phyloP scores from a whole-genome alignment of 2,797 vertebrate species.

The Sebastes taczanowskii region DNA sequence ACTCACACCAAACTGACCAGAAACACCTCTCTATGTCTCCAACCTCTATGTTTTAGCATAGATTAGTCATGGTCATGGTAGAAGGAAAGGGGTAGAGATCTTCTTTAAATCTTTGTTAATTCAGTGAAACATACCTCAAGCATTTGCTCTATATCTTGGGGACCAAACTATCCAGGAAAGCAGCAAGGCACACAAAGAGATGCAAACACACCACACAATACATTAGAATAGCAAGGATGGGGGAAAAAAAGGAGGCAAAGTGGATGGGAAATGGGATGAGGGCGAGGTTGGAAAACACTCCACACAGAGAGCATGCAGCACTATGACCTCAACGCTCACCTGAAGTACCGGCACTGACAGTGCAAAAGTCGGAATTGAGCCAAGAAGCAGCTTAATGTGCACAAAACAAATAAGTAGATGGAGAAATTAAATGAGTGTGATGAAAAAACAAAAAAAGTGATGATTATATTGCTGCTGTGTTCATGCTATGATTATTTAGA shows the following conservation, averaged over 20 bases:
- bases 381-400: conserved; percentile 80
- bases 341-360: conserved; percentile 85
- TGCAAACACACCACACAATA: conserved; percentile 76
- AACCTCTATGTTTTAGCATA: conserved; percentile 5
- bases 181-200: conserved; percentile 79
- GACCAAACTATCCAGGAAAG: conserved; percentile 86
- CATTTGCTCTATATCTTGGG: conserved; percentile 87
- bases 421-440: conserved; percentile 63
- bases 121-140: conserved; percentile 83
- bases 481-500: conserved; percentile 29
- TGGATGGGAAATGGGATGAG: conserved; percentile 36
- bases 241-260: background rate
- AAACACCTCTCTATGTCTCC: background rate
- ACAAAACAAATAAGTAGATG: conserved; percentile 67
- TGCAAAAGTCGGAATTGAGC: conserved; percentile 88
- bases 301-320: conserved; percentile 57
- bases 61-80: conserved; percentile 11
- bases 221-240: conserved; percentile 63
- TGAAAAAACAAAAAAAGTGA: conserved; percentile 21
- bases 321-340: conserved; percentile 72
- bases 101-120: conserved; percentile 20
- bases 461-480: conserved; percentile 24
- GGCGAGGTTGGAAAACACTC: conserved; percentile 6
- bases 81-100: background rate
- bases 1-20: conserved; percentile 7